Base-by-base conservation (phyloP, 2,797 vertebrate species). In the Argya squamiceps region DNA sequence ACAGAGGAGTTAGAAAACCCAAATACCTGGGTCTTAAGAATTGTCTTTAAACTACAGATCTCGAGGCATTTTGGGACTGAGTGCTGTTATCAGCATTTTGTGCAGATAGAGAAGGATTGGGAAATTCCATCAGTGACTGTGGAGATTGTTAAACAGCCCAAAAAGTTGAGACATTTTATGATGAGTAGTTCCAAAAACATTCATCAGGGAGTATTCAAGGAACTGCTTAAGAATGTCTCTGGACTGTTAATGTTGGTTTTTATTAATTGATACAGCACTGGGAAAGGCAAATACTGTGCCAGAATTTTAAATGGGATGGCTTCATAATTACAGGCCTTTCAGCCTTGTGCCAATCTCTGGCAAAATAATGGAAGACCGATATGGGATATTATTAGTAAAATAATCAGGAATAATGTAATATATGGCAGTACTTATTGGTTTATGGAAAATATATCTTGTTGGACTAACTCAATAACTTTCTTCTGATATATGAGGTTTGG, bases 171-270 rank as follows among this genome's bases (percentile, higher is more conserved):
- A 90, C 49, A 17, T 86, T 94, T 93, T 92, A 69, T 76, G 83
- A 88, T 87, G 41, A 93, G 67, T 70, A 69, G 30, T 53, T 96
- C 89, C 89, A 94, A 79, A 77, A 94, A 74, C 0, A 8, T 79
- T 93, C 96, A 93, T 92, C 24, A 39, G 96, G 85, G 92, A 96
- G 80, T 84, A 82, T 94, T 95, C 93, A 95, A 93, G 92, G 89
- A 96, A 92, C 80, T 0, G 4, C 71, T 91, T 88, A 90, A 90
- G 67, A 43, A 86, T 81, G 85, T 96, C 83, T 88, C 76, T 82
- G 63, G 56, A 84, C 77, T 90, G 70, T 93, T 95, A 94, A 96
- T 95, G 74, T 76, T 95, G 92, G 9, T 78, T 94, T 92, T 96
- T 96, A 95, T 95, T 95, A 95, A 96, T 95, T 91, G 89, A 36